Evolutionary conservation across 2,113 vertebrate species (phyloP).

Genomic region (Galeopterus variegatus): DNA sequence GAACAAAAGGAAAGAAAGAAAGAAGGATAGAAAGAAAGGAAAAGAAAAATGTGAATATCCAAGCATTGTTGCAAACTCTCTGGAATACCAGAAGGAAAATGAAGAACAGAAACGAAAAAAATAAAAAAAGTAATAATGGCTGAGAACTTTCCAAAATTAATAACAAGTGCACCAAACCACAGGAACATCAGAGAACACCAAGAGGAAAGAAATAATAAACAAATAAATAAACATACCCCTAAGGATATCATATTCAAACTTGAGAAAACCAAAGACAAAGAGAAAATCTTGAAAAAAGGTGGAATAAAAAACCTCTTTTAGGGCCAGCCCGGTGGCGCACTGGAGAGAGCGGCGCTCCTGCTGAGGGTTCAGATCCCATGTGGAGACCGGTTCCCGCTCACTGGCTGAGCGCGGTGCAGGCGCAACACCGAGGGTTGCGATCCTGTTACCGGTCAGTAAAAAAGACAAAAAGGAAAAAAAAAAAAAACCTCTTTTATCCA

Average conservation of each 20-base stretch:
- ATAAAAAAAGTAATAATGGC: neutral
- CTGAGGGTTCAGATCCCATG: too few species aligned
- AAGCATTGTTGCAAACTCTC: neutral
- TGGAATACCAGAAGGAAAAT: neutral
- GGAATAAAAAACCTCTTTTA: neutral
- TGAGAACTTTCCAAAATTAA: neutral
- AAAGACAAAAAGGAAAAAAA: too few species aligned
- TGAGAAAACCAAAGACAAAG: neutral
- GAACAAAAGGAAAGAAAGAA: neutral
- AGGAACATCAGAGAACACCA: neutral
- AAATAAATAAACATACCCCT: neutral
- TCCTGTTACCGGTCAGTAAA: too few species aligned
- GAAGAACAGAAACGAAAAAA: neutral
- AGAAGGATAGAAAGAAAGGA: neutral
- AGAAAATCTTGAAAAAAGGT: neutral
- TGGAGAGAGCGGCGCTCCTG: too few species aligned
- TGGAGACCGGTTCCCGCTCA: too few species aligned
- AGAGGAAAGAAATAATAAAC: neutral
- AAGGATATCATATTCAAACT: neutral
- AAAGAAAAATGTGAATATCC: neutral
- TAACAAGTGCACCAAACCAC: neutral
- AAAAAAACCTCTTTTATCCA: neutral
- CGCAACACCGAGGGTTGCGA: too few species aligned
- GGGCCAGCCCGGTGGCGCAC: too few species aligned
- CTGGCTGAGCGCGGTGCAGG: too few species aligned